A percentile compares a stretch with the other conserved stretches of the same genome.
Evolutionary conservation across 2,113 vertebrate genomes (phyloP).

Genomic region (Scatophagus argus): DNA sequence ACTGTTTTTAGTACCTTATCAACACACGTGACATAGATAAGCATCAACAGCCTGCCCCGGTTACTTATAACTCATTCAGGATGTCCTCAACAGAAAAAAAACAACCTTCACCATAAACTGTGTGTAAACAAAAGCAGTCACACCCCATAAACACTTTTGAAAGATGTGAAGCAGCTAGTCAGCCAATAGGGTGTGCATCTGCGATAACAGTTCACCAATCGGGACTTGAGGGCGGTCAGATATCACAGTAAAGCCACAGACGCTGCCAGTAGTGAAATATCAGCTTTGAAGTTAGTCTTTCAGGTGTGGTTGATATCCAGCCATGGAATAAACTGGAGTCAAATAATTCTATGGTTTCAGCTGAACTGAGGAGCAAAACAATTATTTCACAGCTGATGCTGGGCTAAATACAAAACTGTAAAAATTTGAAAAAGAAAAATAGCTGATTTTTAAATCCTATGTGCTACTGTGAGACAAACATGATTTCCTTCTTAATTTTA

Average conservation of each 20-base stretch:
- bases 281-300: not conserved
- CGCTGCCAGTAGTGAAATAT: not conserved
- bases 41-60: not conserved
- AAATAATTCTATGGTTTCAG: not conserved
- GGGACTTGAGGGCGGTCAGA: not conserved
- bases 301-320: slow-evolving; percentile 23
- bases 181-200: slow-evolving; percentile 51
- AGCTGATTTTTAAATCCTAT: no score
- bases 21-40: slow-evolving; percentile 15
- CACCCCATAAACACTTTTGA: slow-evolving; percentile 20
- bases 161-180: slow-evolving; percentile 17
- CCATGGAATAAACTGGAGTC: not conserved
- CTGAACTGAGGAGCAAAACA: not conserved
- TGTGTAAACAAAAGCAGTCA: slow-evolving; percentile 1
- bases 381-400: not conserved
- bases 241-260: not conserved
- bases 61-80: not conserved
- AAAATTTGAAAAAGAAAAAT: not conserved
- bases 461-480: no score
- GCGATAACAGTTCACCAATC: slow-evolving; percentile 36
- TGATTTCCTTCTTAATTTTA: no score
- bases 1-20: slow-evolving; percentile 32
- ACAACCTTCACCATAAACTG: not conserved
- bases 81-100: slow-evolving; percentile 6
- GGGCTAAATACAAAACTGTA: not conserved